Percentiles rank a stretch among this genome's conserved stretches.
Evolutionary conservation across 2,888 invertebrate species (phyloP).

Genomic region (Rotaria magnacalcarata): DNA sequence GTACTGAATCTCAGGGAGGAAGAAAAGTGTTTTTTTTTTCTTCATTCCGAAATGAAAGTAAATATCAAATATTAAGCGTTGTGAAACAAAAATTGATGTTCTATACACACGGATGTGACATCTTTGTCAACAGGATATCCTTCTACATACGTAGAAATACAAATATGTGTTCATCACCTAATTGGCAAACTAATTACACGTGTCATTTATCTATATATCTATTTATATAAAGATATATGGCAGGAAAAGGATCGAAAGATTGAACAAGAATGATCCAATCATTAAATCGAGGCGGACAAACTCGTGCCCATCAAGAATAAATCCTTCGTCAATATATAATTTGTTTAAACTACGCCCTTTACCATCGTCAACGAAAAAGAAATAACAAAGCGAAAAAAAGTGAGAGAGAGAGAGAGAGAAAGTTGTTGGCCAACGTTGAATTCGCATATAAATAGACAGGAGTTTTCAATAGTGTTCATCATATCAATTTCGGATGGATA

Average conservation of each 20-base stretch:
- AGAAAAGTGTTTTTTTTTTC: no score
- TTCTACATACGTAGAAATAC: not conserved
- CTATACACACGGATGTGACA: not conserved
- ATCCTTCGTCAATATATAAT: conserved; percentile 34
- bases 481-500: not conserved
- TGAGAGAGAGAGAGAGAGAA: conserved; percentile 16
- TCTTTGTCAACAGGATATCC: conserved; percentile 26
- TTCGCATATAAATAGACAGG: not conserved
- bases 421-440: not conserved
- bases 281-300: not conserved
- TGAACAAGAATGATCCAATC: conserved; percentile 28
- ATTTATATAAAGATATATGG: conserved; percentile 28
- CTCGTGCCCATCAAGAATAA: conserved; percentile 20
- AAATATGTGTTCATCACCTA: conserved; percentile 32
- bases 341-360: conserved; percentile 13
- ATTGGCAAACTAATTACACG: conserved; percentile 38
- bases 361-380: not conserved
- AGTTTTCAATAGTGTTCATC: not conserved
- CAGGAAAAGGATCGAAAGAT: conserved; percentile 22
- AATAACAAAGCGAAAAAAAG: not conserved
- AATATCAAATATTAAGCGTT: conserved; percentile 11
- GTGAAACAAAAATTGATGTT: not conserved
- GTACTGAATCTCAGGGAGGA: no score
- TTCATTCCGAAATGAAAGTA: not conserved
- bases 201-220: conserved; percentile 1